Evolutionary conservation across 23 tunicate species (phyloP).

Genomic region (Botrylloides violaceus): DNA sequence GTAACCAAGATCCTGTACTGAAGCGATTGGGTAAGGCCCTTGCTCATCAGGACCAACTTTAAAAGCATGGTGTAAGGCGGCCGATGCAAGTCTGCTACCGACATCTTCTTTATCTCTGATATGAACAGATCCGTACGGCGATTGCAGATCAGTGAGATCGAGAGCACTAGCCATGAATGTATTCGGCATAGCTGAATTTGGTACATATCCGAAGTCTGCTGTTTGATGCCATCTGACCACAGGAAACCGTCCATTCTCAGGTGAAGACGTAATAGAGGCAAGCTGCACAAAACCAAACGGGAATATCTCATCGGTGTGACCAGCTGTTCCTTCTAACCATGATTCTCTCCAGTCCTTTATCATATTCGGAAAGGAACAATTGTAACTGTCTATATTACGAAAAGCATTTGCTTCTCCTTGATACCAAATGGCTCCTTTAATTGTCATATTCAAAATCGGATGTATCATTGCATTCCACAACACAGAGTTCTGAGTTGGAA

Average conservation of each 20-base stretch:
- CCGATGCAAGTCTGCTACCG: slow-evolving; percentile 30
- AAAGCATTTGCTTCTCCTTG: slow-evolving; percentile 66
- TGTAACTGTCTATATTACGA: slow-evolving; percentile 35
- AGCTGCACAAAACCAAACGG: slow-evolving; percentile 88
- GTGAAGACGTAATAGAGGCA: not conserved
- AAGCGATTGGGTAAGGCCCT: slow-evolving; percentile 41
- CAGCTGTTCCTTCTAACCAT: slow-evolving; percentile 52
- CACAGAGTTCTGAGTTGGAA: slow-evolving; percentile 37
- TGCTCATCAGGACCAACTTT: slow-evolving; percentile 7
- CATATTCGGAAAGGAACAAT: slow-evolving; percentile 80
- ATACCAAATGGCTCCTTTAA: slow-evolving; percentile 79
- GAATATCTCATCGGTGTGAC: slow-evolving; percentile 32
- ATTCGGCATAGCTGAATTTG: slow-evolving; percentile 51
- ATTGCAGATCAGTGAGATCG: slow-evolving; percentile 52
- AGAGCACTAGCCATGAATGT: slow-evolving; percentile 87
- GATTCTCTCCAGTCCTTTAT: slow-evolving; percentile 67
- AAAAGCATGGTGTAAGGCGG: slow-evolving; percentile 27
- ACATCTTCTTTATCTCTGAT: slow-evolving; percentile 74
- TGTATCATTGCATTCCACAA: slow-evolving; percentile 87
- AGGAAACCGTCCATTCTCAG: slow-evolving; percentile 23
- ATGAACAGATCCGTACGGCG: slow-evolving; percentile 69
- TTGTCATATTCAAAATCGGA: slow-evolving; percentile 74
- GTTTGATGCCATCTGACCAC: slow-evolving; percentile 81
- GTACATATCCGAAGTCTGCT: slow-evolving; percentile 67
- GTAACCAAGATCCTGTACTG: slow-evolving; percentile 2